Base-by-base conservation (phyloP, 1,140 invertebrate genomes). In the Heliconius himera region DNA sequence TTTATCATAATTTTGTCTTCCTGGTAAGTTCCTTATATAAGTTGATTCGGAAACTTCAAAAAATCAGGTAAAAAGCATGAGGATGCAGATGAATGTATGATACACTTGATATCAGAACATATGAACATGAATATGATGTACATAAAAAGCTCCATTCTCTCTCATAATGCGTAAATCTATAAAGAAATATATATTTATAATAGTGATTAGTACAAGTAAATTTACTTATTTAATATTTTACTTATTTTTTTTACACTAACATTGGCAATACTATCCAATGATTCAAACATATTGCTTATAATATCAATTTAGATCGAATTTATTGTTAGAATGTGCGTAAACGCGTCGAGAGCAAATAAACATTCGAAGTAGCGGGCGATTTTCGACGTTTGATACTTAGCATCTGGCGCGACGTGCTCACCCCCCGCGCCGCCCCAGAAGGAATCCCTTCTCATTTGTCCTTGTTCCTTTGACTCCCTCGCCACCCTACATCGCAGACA, bases 321-420 rank as follows among this genome's bases (percentile, higher is more conserved):
- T 75, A 75, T 75, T 38, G 74, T 22, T 36, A 38, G 74, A 56
- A 33, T 75, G 74, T 41, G 74, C 56, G 74, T 70, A 70, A 76
- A 76, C 5, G 74, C 60, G 60, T 70, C 16, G 74, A 36, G 49
- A 78, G 36, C 54, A 33, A 22, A 73, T 78, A 56, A 73, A 73
- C 70, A 41, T 46, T 36, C 8, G 41, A 29, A 54, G 60, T 66
- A 66, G 46, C 70, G 46, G 70, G 33, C 77, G 76, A 36, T 74
- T 60, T 74, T 74, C 56, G 51, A 18, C 33, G 72, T 73, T 76
- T 79, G 79, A 83, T 79, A 81, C 79, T 83, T 81, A 49, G 77
- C 82, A 83, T 81, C 79, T 81, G 79, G 77, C 78, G 73, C 56
- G 56, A 60, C 56, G 41, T 71, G 74, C 26, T 71, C 74, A 54